These are phyloP conservation scores for Campaea margaritaria DNA, from an alignment of 2,888 invertebrate genomes.

Conservation along the genomic window DNA sequence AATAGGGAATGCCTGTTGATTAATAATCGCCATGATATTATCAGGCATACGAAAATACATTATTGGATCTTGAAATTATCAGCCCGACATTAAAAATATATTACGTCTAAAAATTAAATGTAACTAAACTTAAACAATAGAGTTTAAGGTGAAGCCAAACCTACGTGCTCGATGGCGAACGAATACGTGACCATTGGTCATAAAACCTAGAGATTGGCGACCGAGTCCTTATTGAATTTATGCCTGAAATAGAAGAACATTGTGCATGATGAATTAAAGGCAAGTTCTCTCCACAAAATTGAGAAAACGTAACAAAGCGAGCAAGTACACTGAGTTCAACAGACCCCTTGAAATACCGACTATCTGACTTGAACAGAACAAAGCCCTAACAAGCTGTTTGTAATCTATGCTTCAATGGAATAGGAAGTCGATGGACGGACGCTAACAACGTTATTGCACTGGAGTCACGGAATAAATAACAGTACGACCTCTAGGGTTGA, in stretches of 20 bases:
- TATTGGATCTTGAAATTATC: no score
- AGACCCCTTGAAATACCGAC: background rate
- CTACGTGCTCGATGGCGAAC: no score
- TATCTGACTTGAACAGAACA: background rate
- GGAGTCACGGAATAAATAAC: conserved; percentile 7
- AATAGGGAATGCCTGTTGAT: no score
- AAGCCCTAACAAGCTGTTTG: background rate
- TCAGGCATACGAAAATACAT: no score
- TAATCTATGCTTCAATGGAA: conserved; percentile 30
- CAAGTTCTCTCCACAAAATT: background rate
- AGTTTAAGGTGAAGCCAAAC: no score
- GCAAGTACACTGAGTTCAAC: background rate
- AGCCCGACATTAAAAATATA: no score
- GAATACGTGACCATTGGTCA: no score
- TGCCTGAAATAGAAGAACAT: background rate
- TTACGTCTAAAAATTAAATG: no score
- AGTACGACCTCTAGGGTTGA: conserved; percentile 16
- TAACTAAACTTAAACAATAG: no score
- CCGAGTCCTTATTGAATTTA: no score
- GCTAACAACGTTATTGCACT: conserved; percentile 5
- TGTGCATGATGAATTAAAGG: background rate
- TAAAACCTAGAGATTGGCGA: no score
- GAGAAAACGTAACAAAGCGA: background rate
- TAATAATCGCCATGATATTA: no score
- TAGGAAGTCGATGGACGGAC: conserved; percentile 27